Conservation (phyloP, 2,888 invertebrate species). For the Melitaea athalia region DNA sequence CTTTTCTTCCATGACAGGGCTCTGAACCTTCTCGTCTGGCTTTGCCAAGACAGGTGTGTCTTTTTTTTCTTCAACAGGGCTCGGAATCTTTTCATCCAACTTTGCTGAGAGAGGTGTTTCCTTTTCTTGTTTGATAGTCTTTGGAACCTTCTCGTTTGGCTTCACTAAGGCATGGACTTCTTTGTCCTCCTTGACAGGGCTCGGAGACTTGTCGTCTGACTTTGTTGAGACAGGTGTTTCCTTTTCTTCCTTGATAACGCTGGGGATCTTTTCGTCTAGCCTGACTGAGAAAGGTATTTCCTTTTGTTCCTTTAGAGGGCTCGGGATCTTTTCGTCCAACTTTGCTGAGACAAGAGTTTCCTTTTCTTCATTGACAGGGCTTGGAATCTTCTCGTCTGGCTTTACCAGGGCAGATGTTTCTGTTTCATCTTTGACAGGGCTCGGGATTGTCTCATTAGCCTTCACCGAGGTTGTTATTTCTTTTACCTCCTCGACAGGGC, state of each 20-base stretch:
- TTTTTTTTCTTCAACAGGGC: slow-evolving; percentile 21
- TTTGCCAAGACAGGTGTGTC: slow-evolving; percentile 20
- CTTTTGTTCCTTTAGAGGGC: neutral
- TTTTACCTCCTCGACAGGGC: neutral
- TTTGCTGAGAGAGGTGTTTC: slow-evolving; percentile 30
- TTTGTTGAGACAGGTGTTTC: neutral
- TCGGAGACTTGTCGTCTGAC: slow-evolving; percentile 19
- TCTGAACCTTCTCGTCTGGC: neutral
- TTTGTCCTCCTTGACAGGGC: slow-evolving; percentile 16
- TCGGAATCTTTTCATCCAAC: neutral
- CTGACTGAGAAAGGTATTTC: slow-evolving; percentile 17
- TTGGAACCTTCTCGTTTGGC: slow-evolving; percentile 15
- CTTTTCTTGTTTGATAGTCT: slow-evolving; percentile 23
- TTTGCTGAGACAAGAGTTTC: slow-evolving; percentile 19
- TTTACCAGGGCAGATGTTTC: neutral
- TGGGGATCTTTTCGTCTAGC: neutral
- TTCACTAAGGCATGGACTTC: neutral
- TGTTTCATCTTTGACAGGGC: neutral
- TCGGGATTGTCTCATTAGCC: neutral
- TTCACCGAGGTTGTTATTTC: slow-evolving; percentile 21
- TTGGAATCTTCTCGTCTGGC: slow-evolving; percentile 24
- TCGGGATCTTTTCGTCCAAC: slow-evolving; percentile 1
- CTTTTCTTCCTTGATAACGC: neutral
- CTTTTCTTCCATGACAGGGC: slow-evolving; percentile 11
- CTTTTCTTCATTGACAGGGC: slow-evolving; percentile 25